Evolutionary conservation across 1,140 invertebrate genomes (phyloP).

Genomic region (Bombus cullumanus): DNA sequence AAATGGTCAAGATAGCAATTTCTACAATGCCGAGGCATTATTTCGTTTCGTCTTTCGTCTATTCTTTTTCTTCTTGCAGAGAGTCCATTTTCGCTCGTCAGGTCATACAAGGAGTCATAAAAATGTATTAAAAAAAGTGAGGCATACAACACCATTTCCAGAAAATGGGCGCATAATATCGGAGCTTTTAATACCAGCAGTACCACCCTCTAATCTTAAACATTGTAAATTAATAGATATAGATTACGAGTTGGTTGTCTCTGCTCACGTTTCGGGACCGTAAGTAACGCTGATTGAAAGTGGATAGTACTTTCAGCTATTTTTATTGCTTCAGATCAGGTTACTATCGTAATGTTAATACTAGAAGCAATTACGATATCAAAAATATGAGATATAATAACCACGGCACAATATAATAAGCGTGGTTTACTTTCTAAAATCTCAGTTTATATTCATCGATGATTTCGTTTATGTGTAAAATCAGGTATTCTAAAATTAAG

Average conservation of each 20-base stretch:
- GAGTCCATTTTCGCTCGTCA: not conserved
- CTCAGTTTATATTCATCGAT: not conserved
- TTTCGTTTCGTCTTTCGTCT: not conserved
- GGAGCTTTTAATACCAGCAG: constrained; percentile 22
- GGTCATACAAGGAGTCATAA: not conserved
- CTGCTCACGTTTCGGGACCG: constrained; percentile 34
- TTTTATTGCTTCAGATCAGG: too few relatives aligned
- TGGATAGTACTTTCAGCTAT: too few relatives aligned
- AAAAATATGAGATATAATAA: not conserved
- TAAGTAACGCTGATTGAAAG: constrained; percentile 10
- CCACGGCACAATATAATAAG: not conserved
- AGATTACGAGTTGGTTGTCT: not conserved
- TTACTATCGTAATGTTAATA: not conserved
- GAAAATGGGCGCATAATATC: accelerated
- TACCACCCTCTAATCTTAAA: constrained; percentile 18
- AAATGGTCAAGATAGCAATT: not conserved
- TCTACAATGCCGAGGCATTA: not conserved
- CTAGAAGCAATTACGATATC: not conserved
- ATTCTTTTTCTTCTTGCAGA: constrained; percentile 32
- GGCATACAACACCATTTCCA: accelerated
- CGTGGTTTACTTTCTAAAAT: not conserved
- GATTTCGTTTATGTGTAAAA: not conserved
- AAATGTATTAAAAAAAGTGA: accelerated
- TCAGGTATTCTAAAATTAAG: constrained; percentile 55
- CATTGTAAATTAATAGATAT: accelerated